Conservation (phyloP, 2,113 vertebrate genomes). For the Eptesicus fuscus region DNA sequence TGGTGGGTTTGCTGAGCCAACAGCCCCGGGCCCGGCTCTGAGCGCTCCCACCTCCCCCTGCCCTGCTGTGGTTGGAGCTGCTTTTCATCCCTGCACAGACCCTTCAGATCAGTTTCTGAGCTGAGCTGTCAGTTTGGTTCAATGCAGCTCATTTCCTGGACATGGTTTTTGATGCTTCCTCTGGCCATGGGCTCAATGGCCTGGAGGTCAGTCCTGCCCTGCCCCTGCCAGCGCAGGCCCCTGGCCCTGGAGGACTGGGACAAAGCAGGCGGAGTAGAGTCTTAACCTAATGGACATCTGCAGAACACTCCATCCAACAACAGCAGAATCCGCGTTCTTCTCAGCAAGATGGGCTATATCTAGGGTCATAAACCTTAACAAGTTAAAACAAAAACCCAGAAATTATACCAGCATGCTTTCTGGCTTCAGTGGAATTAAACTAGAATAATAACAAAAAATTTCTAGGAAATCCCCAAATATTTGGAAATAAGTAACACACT, state of each 20-base stretch:
- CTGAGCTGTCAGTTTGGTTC: not conserved
- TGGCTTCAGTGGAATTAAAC: not conserved
- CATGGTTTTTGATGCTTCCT: not conserved
- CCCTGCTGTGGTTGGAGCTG: not conserved
- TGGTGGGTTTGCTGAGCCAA: not conserved
- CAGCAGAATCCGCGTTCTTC: not conserved
- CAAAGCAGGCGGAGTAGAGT: not conserved
- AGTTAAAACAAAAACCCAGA: not conserved
- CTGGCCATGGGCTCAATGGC: not conserved
- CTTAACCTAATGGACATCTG: not conserved
- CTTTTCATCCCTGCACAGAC: not conserved
- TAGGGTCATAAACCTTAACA: not conserved
- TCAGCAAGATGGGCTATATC: not conserved
- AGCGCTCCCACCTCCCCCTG: accelerated
- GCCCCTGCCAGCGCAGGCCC: not conserved
- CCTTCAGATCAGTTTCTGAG: not conserved
- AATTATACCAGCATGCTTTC: not conserved
- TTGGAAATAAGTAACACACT: not conserved
- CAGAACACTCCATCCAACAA: not conserved
- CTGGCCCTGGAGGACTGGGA: not conserved
- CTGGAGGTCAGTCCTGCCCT: not conserved
- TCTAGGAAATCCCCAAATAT: not conserved
- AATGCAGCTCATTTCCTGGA: not conserved
- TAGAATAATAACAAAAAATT: not conserved
- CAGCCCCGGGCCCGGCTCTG: not conserved